Evolutionary conservation across 1,140 invertebrate species (phyloP).

Genomic region (Linepithema humile): DNA sequence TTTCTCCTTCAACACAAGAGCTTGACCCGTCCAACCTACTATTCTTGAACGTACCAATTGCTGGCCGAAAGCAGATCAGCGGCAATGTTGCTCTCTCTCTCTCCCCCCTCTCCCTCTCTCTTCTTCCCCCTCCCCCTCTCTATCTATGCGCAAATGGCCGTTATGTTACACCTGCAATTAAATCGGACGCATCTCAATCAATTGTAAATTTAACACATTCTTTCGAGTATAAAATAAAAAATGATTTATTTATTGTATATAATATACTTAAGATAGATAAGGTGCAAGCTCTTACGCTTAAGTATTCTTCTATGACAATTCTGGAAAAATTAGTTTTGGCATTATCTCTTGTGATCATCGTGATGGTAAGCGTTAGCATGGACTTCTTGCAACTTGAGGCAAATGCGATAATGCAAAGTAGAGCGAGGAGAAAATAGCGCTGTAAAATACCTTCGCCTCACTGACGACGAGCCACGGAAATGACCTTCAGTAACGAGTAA

Average conservation of each 20-base stretch:
- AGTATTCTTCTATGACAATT: conserved; percentile 5
- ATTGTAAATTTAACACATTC: not conserved
- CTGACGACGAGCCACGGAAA: conserved; percentile 29
- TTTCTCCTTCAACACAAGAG: conserved; percentile 14
- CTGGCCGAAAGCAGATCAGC: conserved; percentile 26
- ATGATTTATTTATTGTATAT: too few relatives aligned
- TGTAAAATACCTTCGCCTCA: conserved; percentile 39
- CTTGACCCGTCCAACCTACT: not conserved
- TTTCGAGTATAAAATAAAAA: not conserved
- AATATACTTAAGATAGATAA: too few relatives aligned
- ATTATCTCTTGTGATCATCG: not conserved
- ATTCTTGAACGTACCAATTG: conserved; percentile 39
- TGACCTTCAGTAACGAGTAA: conserved; percentile 52
- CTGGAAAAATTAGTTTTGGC: conserved; percentile 14
- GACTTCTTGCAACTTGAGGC: conserved; percentile 39
- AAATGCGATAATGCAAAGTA: conserved; percentile 57
- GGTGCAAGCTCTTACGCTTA: not conserved
- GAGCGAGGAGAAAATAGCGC: conserved; percentile 41
- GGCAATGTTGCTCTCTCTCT: not conserved
- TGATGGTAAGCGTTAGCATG: conserved; percentile 8
- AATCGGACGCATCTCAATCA: conserved; percentile 27
- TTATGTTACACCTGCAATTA: conserved; percentile 9
- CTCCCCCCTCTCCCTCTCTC: too few relatives aligned
- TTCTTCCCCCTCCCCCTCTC: too few relatives aligned
- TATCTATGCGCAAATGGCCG: not conserved